Evolutionary conservation across 2,888 invertebrate species (phyloP).

Genomic region (Catocala nupta): DNA sequence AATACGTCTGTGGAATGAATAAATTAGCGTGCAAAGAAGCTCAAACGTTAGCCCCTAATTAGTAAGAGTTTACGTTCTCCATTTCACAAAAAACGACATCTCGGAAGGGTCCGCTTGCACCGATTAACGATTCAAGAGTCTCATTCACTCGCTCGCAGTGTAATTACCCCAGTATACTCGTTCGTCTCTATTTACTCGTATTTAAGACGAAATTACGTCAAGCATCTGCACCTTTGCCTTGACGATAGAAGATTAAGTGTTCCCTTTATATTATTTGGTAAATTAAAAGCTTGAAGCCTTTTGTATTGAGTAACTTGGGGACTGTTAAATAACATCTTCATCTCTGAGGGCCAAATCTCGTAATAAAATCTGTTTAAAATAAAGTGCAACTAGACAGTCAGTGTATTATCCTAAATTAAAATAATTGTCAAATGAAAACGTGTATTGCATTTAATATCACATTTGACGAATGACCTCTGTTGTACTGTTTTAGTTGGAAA

Average conservation of each 20-base stretch:
- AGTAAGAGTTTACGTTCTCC: constrained; percentile 58
- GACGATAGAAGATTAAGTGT: constrained; percentile 24
- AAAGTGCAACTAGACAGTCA: too few relatives aligned
- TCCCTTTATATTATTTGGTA: constrained; percentile 5
- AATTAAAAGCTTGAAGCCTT: not conserved
- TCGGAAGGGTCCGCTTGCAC: constrained; percentile 58
- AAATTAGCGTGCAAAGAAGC: constrained; percentile 34
- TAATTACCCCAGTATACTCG: constrained; percentile 74
- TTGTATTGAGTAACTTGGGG: too few relatives aligned
- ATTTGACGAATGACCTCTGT: too few relatives aligned
- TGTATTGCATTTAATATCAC: too few relatives aligned
- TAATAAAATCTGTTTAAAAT: too few relatives aligned
- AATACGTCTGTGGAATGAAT: constrained; percentile 21
- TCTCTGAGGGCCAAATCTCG: too few relatives aligned
- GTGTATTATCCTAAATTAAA: too few relatives aligned
- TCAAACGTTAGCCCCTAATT: constrained; percentile 66
- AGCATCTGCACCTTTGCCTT: constrained; percentile 52
- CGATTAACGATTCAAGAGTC: constrained; percentile 79
- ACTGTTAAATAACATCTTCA: too few relatives aligned
- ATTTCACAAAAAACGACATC: constrained; percentile 61
- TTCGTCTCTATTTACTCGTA: constrained; percentile 72
- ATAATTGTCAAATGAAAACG: too few relatives aligned
- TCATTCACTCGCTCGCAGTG: constrained; percentile 49
- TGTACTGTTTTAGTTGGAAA: too few relatives aligned
- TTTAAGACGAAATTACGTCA: constrained; percentile 66